A percentile compares a stretch with the other conserved stretches of the same genome.
Conservation (phyloP, 2,888 invertebrate species). For the Acleris holmiana region DNA sequence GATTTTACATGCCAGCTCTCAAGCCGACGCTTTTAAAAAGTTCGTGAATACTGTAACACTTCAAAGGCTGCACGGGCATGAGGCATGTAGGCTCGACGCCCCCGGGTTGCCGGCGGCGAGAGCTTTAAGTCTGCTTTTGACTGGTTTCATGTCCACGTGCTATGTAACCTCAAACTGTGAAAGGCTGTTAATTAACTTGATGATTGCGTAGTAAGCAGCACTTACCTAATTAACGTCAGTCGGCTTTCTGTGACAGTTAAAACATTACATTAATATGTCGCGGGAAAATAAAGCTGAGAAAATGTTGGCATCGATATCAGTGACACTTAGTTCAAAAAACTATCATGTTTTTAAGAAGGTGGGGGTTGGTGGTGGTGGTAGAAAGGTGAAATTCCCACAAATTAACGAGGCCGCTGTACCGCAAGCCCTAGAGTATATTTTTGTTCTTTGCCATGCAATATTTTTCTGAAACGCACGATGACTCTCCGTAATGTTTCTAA, state of each 20-base stretch:
- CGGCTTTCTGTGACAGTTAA: no score
- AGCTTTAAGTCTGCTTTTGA: constrained; percentile 20
- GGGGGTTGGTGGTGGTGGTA: no score
- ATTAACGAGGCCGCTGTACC: no score
- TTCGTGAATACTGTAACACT: constrained; percentile 28
- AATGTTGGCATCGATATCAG: no score
- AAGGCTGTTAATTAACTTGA: not conserved
- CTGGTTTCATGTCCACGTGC: constrained; percentile 13
- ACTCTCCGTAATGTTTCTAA: constrained; percentile 12
- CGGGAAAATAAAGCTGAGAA: no score
- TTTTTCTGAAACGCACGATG: constrained; percentile 21
- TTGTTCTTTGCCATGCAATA: not conserved
- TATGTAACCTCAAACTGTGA: constrained; percentile 1
- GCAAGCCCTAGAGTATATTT: no score
- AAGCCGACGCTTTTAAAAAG: constrained; percentile 16
- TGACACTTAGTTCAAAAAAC: no score
- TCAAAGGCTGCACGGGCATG: constrained; percentile 16
- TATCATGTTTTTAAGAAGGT: no score
- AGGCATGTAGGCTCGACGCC: constrained; percentile 11
- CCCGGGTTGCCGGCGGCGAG: constrained; percentile 12
- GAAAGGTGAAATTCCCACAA: no score
- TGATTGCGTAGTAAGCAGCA: no score
- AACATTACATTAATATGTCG: no score
- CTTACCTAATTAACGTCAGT: no score
- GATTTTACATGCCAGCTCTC: not conserved